Percentiles rank a stretch among this genome's conserved stretches.
Conservation (phyloP, 2,888 invertebrate genomes). For the Hemaris fuciformis region DNA sequence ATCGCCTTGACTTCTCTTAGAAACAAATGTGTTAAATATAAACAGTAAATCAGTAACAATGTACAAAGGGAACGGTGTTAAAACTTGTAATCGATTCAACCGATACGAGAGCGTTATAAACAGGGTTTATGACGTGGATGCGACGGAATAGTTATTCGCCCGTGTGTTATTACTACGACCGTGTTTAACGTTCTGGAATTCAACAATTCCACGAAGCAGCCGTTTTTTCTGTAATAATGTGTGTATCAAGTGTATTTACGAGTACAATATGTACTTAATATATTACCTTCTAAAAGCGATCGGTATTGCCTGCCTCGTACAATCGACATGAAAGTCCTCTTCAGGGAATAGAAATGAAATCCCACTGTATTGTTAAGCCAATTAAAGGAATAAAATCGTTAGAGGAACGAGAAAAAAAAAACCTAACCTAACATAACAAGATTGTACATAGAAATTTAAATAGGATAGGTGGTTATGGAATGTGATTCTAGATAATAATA, state of each 20-base stretch:
- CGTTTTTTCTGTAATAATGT: background rate
- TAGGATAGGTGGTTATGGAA: no score
- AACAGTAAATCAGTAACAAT: background rate
- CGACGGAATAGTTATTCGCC: conserved; percentile 44
- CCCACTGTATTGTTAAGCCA: no score
- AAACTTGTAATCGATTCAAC: conserved; percentile 39
- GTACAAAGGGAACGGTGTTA: conserved; percentile 19
- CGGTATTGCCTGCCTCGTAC: no score
- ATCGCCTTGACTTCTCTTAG: background rate
- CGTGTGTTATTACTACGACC: conserved; percentile 30
- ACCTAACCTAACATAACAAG: no score
- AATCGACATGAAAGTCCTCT: no score
- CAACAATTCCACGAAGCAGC: conserved; percentile 7
- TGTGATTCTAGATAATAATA: no score
- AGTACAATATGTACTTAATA: background rate
- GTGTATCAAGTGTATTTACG: background rate
- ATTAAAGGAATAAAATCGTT: no score
- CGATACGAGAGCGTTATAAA: conserved; percentile 41
- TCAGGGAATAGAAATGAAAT: no score
- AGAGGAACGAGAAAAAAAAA: no score
- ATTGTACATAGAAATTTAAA: no score
- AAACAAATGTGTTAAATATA: background rate
- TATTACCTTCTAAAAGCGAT: no score
- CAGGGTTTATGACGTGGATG: conserved; percentile 56
- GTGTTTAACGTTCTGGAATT: conserved; percentile 34